Base-by-base conservation (phyloP, 2,113 vertebrate species). In the Eublepharis macularius region DNA sequence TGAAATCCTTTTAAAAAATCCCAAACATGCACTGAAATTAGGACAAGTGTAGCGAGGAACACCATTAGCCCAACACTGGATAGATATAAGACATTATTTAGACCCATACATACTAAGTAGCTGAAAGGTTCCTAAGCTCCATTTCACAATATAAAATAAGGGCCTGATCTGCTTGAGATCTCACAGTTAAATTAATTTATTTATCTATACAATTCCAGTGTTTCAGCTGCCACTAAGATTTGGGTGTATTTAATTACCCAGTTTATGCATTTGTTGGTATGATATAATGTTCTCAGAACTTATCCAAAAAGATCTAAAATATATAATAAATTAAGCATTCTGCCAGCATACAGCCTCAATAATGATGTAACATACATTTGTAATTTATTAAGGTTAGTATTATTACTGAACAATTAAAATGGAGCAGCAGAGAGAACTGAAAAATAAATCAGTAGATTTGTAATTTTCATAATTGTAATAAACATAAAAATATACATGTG, bases 261-360 rank as follows among this genome's bases (percentile, higher is more conserved):
- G 29, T 81, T 72, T 82, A 70, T 1, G 76, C 45, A 51, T 75
- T 45, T 9, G 51, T 14, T 63, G 24, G 19, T 16, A 51, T 75
- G 17, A 63, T 85, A 57, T n/a, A 78, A 19, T 41, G 29, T 7
- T 34, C 83, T 73, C 73, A 88, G 78, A 91, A 85, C 72, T 75
- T 63, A 51, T 32, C 36, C 70, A 63, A 63, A 82, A 83, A 83
- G 39, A 83, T 75, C 16, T 63, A 75, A 75, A 74, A 63, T 74
- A 43, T 43, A 45, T n/a, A 74, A 83, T 74, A 60, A 82, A 74
- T 45, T 74, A 90, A 86, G 10, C 70, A 4, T 29, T 82, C 14
- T 90, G 63, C 21, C 24, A 29, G 3, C 83, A 78, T 13, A 43
- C 3, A 45, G 0, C 0, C 14, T 86, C 74, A 73, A 51, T 85